Evolutionary conservation across 2,797 vertebrate species (phyloP).

Genomic region (Pygocentrus nattereri): DNA sequence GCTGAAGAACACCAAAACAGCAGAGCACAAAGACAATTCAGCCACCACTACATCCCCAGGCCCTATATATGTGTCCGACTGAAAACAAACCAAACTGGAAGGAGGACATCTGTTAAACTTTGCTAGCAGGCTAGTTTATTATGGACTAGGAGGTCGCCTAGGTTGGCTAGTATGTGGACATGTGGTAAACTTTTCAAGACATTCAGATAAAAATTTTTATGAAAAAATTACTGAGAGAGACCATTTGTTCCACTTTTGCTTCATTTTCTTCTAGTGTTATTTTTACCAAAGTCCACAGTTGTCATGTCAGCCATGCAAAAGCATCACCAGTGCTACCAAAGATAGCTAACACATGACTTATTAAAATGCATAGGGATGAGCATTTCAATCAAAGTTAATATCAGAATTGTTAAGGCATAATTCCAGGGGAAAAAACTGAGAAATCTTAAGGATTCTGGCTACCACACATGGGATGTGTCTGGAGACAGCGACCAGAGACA

Average conservation of each 20-base stretch:
- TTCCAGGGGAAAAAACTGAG: no score
- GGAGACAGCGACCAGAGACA: no score
- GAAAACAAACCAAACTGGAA: slow-evolving; percentile 18
- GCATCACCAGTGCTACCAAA: neutral
- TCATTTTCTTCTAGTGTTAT: neutral
- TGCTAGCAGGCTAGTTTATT: neutral
- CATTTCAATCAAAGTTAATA: no score
- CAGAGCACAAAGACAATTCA: slow-evolving; percentile 25
- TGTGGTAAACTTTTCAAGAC: neutral
- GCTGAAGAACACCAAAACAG: slow-evolving; percentile 70
- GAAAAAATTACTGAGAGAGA: neutral
- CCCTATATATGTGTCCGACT: slow-evolving; percentile 63
- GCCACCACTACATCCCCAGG: slow-evolving; percentile 41
- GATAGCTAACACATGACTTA: no score
- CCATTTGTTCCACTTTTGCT: neutral
- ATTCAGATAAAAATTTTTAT: neutral
- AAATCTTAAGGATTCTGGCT: no score
- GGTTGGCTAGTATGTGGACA: neutral
- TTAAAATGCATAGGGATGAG: no score
- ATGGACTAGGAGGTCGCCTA: neutral
- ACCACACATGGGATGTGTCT: no score
- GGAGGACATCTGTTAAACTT: neutral
- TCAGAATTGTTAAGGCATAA: no score
- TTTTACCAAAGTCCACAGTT: neutral
- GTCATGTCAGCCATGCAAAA: neutral